These are phyloP conservation scores for Prunella fulvescens DNA, from an alignment of 2,113 vertebrate species.

Conservation along the genomic window DNA sequence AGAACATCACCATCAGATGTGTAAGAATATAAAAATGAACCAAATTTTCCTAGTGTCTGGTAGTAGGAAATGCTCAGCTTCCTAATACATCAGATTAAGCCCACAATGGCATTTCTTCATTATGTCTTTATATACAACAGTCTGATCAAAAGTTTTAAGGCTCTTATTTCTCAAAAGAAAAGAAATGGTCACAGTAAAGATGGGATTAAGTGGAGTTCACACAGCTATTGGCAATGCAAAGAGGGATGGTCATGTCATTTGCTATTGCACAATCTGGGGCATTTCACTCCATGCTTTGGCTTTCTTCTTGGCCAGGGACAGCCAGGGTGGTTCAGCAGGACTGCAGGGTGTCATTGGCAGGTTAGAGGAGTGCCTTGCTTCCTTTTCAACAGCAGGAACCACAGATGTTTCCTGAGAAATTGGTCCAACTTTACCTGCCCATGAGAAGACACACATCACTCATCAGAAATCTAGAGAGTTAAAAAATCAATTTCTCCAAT, in stretches of 20 bases:
- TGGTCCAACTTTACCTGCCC: conserved; percentile 59
- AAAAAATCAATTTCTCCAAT: background rate
- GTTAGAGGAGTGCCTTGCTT: conserved; percentile 12
- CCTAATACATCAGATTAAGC: background rate
- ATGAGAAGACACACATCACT: conserved; percentile 37
- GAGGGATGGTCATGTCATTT: background rate
- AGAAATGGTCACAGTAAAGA: conserved; percentile 15
- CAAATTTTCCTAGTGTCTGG: background rate
- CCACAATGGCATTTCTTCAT: background rate
- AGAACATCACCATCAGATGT: background rate
- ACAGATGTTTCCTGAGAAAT: conserved; percentile 61
- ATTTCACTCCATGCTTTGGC: conserved; percentile 92
- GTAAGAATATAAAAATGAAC: background rate
- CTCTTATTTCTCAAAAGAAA: conserved; percentile 30
- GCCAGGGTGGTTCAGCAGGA: conserved; percentile 84
- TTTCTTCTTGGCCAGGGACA: conserved; percentile 93
- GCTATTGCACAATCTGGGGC: conserved; percentile 81
- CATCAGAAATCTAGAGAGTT: background rate
- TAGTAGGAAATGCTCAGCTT: conserved; percentile 21
- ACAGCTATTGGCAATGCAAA: conserved; percentile 23
- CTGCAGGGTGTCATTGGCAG: conserved; percentile 48
- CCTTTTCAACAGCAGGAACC: conserved; percentile 40
- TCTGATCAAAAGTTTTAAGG: conserved; percentile 38
- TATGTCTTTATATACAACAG: background rate
- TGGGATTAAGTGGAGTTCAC: conserved; percentile 22